Percentiles rank a stretch among this genome's conserved stretches.
These are phyloP conservation scores for Drosophila malerkotliana DNA, from an alignment of 1,140 invertebrate species.

Conservation along the genomic window DNA sequence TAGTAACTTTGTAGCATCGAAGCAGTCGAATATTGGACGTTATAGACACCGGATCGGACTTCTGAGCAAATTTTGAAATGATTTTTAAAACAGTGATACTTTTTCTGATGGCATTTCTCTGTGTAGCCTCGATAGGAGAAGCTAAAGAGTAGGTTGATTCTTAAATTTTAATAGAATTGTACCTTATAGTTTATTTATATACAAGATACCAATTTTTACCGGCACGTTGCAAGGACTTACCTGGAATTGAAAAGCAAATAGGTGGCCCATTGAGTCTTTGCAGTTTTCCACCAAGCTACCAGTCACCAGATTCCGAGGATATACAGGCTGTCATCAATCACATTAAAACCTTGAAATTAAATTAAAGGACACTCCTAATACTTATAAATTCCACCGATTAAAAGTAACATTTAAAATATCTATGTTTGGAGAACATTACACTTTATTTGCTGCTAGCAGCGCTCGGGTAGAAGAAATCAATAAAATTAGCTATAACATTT, in stretches of 20 bases:
- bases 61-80: conserved; percentile 17
- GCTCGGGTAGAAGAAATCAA: conserved; percentile 47
- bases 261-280: conserved; percentile 50
- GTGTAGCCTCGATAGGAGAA: neutral
- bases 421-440: conserved; percentile 54
- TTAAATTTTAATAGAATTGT: too few relatives aligned
- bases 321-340: conserved; percentile 57
- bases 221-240: conserved; percentile 41
- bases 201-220: conserved; percentile 56
- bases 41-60: conserved; percentile 14
- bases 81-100: conserved; percentile 16
- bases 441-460: conserved; percentile 59
- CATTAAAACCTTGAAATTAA: conserved; percentile 41
- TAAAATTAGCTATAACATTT: conserved; percentile 69
- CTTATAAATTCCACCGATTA: neutral
- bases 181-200: neutral
- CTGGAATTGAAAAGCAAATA: conserved; percentile 40
- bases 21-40: conserved; percentile 35
- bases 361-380: conserved; percentile 12
- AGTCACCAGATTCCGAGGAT: conserved; percentile 37
- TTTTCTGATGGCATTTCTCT: conserved; percentile 10
- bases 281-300: conserved; percentile 52
- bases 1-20: conserved; percentile 9
- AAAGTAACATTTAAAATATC: neutral
- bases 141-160: conserved; percentile 34